These are phyloP conservation scores for Drosophila parthenogenetica DNA, from an alignment of 2,888 invertebrate species.

Conservation along the genomic window DNA sequence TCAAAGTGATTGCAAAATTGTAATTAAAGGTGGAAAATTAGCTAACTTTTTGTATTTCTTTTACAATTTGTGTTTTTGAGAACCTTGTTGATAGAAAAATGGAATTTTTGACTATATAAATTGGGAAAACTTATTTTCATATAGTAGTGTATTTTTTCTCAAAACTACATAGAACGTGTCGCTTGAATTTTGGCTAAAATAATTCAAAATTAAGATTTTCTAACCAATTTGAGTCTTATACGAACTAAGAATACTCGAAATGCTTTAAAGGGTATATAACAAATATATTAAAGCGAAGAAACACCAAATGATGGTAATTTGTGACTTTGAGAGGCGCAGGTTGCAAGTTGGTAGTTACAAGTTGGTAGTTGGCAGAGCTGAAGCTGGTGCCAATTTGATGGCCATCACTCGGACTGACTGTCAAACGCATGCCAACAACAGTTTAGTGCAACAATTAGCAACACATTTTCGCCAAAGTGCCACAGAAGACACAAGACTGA, in stretches of 20 bases:
- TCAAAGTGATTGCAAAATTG: too few relatives aligned
- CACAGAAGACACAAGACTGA: constrained; percentile 26
- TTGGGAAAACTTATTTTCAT: too few relatives aligned
- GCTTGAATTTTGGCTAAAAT: too few relatives aligned
- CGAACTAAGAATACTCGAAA: background rate
- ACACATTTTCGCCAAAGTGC: constrained; percentile 77
- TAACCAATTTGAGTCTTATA: background rate
- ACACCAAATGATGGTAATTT: constrained; percentile 36
- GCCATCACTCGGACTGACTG: constrained; percentile 67
- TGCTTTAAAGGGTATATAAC: constrained; percentile 9
- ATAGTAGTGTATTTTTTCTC: too few relatives aligned
- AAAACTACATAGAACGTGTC: too few relatives aligned
- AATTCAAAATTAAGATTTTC: too few relatives aligned
- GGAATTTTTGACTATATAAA: too few relatives aligned
- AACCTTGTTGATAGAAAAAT: too few relatives aligned
- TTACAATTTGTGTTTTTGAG: too few relatives aligned
- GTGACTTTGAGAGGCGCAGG: constrained; percentile 10
- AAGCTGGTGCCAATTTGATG: constrained; percentile 61
- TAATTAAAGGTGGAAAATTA: too few relatives aligned
- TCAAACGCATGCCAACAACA: constrained; percentile 81
- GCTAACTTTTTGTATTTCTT: too few relatives aligned
- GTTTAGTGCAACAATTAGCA: constrained; percentile 79
- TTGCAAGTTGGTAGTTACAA: constrained; percentile 4
- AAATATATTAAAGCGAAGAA: constrained; percentile 7
- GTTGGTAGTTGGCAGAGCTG: constrained; percentile 22